A percentile compares a stretch with the other conserved stretches of the same genome.
Evolutionary conservation across 1,140 invertebrate genomes (phyloP).

Genomic region (Brachionus plicatilis): DNA sequence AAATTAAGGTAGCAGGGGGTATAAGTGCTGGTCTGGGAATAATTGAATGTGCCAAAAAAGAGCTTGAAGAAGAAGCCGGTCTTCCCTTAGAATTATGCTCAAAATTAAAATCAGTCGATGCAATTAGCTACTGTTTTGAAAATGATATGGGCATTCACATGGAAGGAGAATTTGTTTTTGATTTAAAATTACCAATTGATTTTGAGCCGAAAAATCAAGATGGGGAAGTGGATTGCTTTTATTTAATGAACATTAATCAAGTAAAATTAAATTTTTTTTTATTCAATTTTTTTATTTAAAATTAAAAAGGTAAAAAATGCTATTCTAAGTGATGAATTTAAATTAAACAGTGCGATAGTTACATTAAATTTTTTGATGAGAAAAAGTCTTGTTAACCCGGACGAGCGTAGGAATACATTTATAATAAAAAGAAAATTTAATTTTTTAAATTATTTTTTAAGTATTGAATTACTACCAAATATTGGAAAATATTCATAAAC

Average conservation of each 20-base stretch:
- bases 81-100: slow-evolving; percentile 48
- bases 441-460: background rate
- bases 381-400: slow-evolving; percentile 77
- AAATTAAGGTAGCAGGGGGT: slow-evolving; percentile 69
- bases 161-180: slow-evolving; percentile 89
- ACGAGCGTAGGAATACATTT: slow-evolving; percentile 58
- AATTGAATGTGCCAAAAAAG: slow-evolving; percentile 79
- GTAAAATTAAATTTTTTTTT: slow-evolving; percentile 54
- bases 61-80: slow-evolving; percentile 86
- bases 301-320: slow-evolving; percentile 62
- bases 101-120: slow-evolving; percentile 49
- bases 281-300: background rate
- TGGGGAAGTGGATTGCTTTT: slow-evolving; percentile 84
- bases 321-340: slow-evolving; percentile 75
- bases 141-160: slow-evolving; percentile 84
- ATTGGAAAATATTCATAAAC: slow-evolving; percentile 21
- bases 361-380: slow-evolving; percentile 83
- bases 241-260: slow-evolving; percentile 63
- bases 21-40: slow-evolving; percentile 78
- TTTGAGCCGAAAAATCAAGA: slow-evolving; percentile 82
- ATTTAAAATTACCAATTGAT: slow-evolving; percentile 78
- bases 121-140: slow-evolving; percentile 75
- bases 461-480: slow-evolving; percentile 4
- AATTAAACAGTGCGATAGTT: slow-evolving; percentile 82
- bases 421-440: background rate